Base-by-base conservation (phyloP, 2,113 vertebrate genomes). In the Eleginops maclovinus region DNA sequence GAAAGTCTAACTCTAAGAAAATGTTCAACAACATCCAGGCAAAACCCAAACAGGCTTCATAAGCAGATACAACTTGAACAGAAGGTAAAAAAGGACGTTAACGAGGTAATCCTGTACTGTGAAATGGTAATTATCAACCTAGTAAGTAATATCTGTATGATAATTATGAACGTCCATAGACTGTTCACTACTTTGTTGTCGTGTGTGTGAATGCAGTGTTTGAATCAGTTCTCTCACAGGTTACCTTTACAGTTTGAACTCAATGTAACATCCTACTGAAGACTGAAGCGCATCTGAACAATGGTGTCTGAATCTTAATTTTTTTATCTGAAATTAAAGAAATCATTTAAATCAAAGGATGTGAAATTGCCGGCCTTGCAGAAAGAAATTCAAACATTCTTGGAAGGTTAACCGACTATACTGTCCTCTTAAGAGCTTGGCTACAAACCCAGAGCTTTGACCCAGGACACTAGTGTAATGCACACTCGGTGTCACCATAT, bases 401-500 rank as follows among this genome's bases (percentile, higher is more conserved):
- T 49, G 72, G 11, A 66, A 62, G 78, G 66, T 89, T 87, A 82
- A 83, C 56, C 47, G 65, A 12, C 59, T 51, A 2, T 3, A 62
- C 36, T 28, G 46, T 51, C 53, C n/a, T 80, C 40, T 75, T 72
- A 84, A 85, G 79, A 79, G 36, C 66, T 82, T 80, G 77, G 75
- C 87, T 78, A 54, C 21, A 47, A 67, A 75, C 75, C 51, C 55
- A 26, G 44, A 70, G 64, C 79, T 67, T 76, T 84, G 77, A 88
- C 72, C 78, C 78, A 77, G 67, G 65, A 83, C 90, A 79, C 47
- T 9, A 54, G 63, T 54, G 88, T 81, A 91, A 80, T 50, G 67
- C 53, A 87, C 75, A 77, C 88, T 77, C 41, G 26, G 69, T 70
- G 56, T 85, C 80, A 83, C 88, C 43, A 49, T 61, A 80, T 85